A percentile compares a stretch with the other conserved stretches of the same genome.
phyloP scores from a whole-genome alignment of 2,888 invertebrate species.

The Tridacna crocea region DNA sequence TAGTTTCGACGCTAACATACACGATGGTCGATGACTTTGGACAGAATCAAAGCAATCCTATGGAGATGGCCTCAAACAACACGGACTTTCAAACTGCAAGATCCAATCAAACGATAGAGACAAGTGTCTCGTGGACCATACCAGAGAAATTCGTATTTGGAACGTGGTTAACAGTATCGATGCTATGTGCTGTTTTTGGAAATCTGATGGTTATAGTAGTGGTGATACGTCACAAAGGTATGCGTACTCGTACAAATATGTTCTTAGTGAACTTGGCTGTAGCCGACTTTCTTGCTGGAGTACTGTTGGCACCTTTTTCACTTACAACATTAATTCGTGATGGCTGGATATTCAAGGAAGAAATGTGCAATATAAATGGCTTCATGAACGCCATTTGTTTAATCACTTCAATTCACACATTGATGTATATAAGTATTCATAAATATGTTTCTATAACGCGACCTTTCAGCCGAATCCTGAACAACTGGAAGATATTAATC shows the following conservation, averaged over 20 bases:
- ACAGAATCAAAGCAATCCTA: background rate
- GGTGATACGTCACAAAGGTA: constrained; percentile 83
- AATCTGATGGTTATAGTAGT: constrained; percentile 85
- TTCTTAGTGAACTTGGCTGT: constrained; percentile 84
- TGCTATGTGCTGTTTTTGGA: constrained; percentile 82
- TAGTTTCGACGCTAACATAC: background rate
- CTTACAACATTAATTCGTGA: constrained; percentile 83
- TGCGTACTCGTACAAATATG: constrained; percentile 85
- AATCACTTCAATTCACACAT: constrained; percentile 84
- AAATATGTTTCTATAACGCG: constrained; percentile 84
- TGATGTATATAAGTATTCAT: constrained; percentile 85
- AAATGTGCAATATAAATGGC: constrained; percentile 83
- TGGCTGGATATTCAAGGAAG: constrained; percentile 82
- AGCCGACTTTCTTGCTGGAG: constrained; percentile 84
- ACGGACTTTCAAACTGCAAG: background rate
- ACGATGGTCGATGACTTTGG: constrained; percentile 1
- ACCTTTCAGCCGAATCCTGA: constrained; percentile 83
- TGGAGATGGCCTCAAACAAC: constrained; percentile 7
- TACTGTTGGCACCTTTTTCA: constrained; percentile 84
- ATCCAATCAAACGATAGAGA: background rate
- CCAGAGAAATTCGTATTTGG: constrained; percentile 76
- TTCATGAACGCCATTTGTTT: constrained; percentile 84
- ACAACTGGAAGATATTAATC: constrained; percentile 80
- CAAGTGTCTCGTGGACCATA: constrained; percentile 30
- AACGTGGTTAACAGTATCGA: constrained; percentile 80